phyloP scores from a whole-genome alignment of 2,113 vertebrate genomes.

The Choloepus hoffmanni region DNA sequence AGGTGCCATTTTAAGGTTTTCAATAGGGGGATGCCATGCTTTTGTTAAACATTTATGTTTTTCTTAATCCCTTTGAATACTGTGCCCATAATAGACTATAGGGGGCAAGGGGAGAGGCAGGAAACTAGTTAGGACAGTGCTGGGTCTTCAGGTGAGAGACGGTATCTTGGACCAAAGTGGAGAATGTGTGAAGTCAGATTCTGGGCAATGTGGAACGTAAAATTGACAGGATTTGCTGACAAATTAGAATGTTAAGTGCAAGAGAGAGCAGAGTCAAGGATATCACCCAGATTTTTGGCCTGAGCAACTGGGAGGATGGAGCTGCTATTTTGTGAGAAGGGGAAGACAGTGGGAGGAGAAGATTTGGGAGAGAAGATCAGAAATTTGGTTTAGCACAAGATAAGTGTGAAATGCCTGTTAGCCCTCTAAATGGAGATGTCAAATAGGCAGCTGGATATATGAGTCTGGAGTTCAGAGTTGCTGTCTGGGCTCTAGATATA shows the following conservation, averaged over 20 bases:
- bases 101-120: not conserved
- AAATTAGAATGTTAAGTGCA: not conserved
- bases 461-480: slow-evolving; percentile 61
- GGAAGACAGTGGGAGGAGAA: slow-evolving; percentile 48
- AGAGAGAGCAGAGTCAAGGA: slow-evolving; percentile 12
- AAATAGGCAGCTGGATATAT: slow-evolving; percentile 60
- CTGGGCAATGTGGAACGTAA: not conserved
- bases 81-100: not conserved
- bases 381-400: slow-evolving; percentile 60
- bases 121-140: not conserved
- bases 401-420: slow-evolving; percentile 40
- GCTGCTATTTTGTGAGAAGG: slow-evolving; percentile 35
- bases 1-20: slow-evolving; percentile 1
- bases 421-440: slow-evolving; percentile 58
- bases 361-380: slow-evolving; percentile 43
- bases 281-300: slow-evolving; percentile 58
- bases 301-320: slow-evolving; percentile 18
- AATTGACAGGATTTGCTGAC: not conserved
- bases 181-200: not conserved
- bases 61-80: not conserved
- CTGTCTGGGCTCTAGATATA: slow-evolving; percentile 61
- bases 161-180: not conserved
- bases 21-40: not conserved
- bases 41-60: not conserved
- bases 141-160: not conserved